phyloP scores from a whole-genome alignment of 2,113 vertebrate species.

The Chaenogobius annularis region DNA sequence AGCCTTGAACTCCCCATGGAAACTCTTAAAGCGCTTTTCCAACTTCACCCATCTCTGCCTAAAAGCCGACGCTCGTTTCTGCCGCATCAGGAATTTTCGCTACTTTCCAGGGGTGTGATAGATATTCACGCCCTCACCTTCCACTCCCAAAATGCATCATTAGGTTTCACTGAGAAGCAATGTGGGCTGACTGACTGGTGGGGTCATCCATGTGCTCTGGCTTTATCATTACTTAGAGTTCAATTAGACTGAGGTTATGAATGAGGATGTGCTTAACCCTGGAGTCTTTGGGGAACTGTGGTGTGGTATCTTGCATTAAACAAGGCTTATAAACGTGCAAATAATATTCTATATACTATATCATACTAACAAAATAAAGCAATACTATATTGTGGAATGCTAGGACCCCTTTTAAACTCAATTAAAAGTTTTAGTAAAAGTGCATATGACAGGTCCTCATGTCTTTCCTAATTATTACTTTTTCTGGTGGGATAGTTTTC shows the following conservation, averaged over 20 bases:
- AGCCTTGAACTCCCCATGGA: conserved; percentile 23
- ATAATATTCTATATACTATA: neutral
- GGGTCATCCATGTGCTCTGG: conserved; percentile 12
- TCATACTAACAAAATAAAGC: neutral
- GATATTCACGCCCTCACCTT: conserved; percentile 29
- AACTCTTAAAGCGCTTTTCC: conserved; percentile 14
- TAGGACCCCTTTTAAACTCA: neutral
- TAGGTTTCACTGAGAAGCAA: conserved; percentile 24
- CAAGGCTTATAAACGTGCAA: conserved; percentile 2
- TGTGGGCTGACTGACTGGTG: conserved; percentile 1
- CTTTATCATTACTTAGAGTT: conserved; percentile 15
- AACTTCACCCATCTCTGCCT: conserved; percentile 29
- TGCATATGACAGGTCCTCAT: too few relatives aligned
- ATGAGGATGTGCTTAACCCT: conserved; percentile 6
- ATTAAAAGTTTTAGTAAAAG: too few relatives aligned
- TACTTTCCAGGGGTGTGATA: conserved; percentile 23
- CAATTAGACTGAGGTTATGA: conserved; percentile 18
- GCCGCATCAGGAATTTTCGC: conserved; percentile 9
- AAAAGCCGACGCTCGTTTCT: conserved; percentile 29
- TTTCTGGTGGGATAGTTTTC: too few relatives aligned
- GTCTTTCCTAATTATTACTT: too few relatives aligned
- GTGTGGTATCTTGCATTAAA: neutral
- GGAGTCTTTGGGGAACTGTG: neutral
- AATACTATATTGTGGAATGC: neutral
- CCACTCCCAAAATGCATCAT: conserved; percentile 22